These are phyloP conservation scores for Bruchidius siliquastri DNA, from an alignment of 2,888 invertebrate genomes.

Conservation along the genomic window DNA sequence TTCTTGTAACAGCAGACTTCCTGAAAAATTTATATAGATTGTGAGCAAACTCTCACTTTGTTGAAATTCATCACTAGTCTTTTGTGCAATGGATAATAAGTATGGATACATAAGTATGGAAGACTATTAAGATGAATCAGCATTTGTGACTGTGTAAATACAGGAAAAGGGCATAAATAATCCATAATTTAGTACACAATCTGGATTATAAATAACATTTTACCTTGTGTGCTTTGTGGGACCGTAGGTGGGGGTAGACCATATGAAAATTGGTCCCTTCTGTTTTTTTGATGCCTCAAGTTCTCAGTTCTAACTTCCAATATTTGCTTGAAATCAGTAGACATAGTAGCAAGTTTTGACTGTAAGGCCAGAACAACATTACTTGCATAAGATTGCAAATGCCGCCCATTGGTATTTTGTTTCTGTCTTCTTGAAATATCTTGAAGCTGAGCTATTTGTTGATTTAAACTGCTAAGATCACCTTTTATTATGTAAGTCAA, in stretches of 20 bases:
- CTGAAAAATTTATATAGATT: conserved; percentile 28
- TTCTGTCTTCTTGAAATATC: conserved; percentile 74
- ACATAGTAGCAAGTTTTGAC: conserved; percentile 94
- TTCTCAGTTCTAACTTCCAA: conserved; percentile 97
- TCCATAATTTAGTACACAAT: too few species aligned
- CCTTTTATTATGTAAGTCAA: conserved; percentile 96
- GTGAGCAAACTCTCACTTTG: too few species aligned
- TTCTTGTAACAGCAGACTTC: conserved; percentile 51
- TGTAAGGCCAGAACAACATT: conserved; percentile 89
- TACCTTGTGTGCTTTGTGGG: conserved; percentile 48
- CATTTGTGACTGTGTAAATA: too few species aligned
- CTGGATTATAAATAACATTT: too few species aligned
- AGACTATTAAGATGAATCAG: too few species aligned
- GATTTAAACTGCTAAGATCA: conserved; percentile 90
- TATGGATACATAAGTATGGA: too few species aligned
- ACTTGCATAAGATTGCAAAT: conserved; percentile 86
- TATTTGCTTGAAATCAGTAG: conserved; percentile 92
- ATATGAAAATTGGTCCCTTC: conserved; percentile 88
- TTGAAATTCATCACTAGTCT: too few species aligned
- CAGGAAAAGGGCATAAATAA: too few species aligned
- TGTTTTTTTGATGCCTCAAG: conserved; percentile 88
- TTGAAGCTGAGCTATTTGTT: conserved; percentile 90
- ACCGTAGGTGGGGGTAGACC: conserved; percentile 56
- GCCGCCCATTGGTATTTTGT: conserved; percentile 59
- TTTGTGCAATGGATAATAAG: too few species aligned